Base-by-base conservation (phyloP, 2,113 vertebrate species). In the Gambusia affinis region DNA sequence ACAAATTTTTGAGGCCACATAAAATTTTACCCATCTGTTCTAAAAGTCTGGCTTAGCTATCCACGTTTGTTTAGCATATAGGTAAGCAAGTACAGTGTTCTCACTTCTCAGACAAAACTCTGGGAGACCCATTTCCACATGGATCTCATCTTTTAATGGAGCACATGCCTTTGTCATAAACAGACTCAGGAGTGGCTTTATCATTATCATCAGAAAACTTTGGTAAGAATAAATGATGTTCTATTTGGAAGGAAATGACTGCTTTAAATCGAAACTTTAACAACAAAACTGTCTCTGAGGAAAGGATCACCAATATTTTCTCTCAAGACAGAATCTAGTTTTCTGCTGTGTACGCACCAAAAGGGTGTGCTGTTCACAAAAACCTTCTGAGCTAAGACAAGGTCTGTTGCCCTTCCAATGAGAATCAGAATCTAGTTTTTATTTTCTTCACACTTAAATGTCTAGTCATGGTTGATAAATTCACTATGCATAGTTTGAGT, bases 61-160 rank as follows among this genome's bases (percentile, higher is more conserved):
- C 31, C 28, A 66, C 60, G 81, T 85, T 82, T 84, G 83, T 79
- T 88, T 85, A 88, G 85, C 73, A 67, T 85, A 83, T 73, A 67
- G 68, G 69, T 82, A 73, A 81, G 88, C 85, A 85, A 85, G 75
- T 76, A 84, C 83, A 73, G 67, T 80, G 66, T 72, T 67, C 63
- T 78, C 67, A 47, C 74, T 87, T 82, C 76, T 88, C 86, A 67
- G 83, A 74, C 78, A 12, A 44, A 75, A 79, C 68, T 75, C 64
- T 73, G 12, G 14, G 73, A 80, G 65, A 73, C 84, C 83, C 74
- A 83, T 81, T 73, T 67, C 78, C 73, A 60, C 76, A 31, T 73
- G 67, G 75, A 76, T 78, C 82, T 86, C 60, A 66, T 86, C 79
- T 85, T 80, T 90, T 80, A 85, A 75, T 77, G 82, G 70, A 78